These are phyloP conservation scores for Tenrec ecaudatus DNA, from an alignment of 2,113 vertebrate species.

Conservation along the genomic window DNA sequence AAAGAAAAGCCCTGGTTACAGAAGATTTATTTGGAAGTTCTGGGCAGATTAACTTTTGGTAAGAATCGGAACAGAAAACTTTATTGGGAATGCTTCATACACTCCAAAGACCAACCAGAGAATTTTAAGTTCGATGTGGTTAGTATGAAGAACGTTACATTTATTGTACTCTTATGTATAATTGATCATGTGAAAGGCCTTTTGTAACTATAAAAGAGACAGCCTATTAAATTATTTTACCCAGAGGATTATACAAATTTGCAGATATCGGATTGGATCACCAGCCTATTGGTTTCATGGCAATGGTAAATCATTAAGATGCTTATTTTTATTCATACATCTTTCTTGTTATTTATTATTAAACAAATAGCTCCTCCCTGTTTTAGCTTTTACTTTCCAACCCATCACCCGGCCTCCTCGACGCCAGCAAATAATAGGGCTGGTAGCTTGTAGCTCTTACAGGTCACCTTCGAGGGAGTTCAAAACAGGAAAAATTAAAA, in stretches of 20 bases:
- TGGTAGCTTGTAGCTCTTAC: not conserved
- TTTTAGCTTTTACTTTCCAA: slow-evolving; percentile 81
- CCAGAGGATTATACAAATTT: slow-evolving; percentile 90
- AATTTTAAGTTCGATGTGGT: slow-evolving; percentile 91
- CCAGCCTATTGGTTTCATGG: slow-evolving; percentile 88
- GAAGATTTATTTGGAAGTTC: slow-evolving; percentile 89
- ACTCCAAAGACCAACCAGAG: slow-evolving; percentile 89
- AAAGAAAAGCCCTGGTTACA: slow-evolving; percentile 77
- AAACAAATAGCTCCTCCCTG: slow-evolving; percentile 86
- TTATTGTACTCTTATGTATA: slow-evolving; percentile 92
- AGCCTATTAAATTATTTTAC: slow-evolving; percentile 92
- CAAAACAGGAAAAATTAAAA: slow-evolving; percentile 32
- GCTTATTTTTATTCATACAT: slow-evolving; percentile 86
- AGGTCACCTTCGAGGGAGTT: slow-evolving; percentile 10
- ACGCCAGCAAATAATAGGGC: slow-evolving; percentile 26
- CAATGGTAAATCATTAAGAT: slow-evolving; percentile 89
- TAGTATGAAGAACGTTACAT: slow-evolving; percentile 91
- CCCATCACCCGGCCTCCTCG: slow-evolving; percentile 75
- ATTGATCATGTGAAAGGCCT: slow-evolving; percentile 91
- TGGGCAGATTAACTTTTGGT: slow-evolving; percentile 90
- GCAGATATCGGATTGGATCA: slow-evolving; percentile 88
- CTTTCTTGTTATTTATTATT: slow-evolving; percentile 88
- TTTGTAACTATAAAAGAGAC: slow-evolving; percentile 92
- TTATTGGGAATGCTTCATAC: slow-evolving; percentile 88
- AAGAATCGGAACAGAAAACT: slow-evolving; percentile 89